Evolutionary conservation across 2,797 vertebrate genomes (phyloP).

Genomic region (Sternotherus odoratus): DNA sequence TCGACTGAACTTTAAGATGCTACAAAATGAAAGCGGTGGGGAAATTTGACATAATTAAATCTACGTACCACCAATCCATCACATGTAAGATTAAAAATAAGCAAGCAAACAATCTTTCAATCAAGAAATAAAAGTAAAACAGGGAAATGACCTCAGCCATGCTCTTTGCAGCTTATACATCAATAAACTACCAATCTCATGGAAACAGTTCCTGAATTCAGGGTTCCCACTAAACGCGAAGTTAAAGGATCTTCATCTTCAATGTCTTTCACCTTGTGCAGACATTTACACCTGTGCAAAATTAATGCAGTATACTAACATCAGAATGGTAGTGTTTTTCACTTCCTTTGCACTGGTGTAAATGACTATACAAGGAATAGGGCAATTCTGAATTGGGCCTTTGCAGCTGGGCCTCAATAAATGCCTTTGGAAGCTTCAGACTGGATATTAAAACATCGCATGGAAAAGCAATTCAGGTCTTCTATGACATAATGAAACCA

Average conservation of each 20-base stretch:
- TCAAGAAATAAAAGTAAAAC: conserved; percentile 61
- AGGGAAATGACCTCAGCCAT: conserved; percentile 55
- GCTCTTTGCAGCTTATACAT: conserved; percentile 20
- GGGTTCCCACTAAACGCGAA: neutral
- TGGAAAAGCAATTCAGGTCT: neutral
- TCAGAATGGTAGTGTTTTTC: neutral
- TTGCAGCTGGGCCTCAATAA: neutral
- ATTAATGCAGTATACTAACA: neutral
- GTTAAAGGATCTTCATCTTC: neutral
- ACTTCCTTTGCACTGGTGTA: neutral
- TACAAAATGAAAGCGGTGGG: conserved; percentile 76
- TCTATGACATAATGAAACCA: neutral
- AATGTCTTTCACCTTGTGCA: neutral
- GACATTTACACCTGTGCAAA: neutral
- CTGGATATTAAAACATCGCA: neutral
- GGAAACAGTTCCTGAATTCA: neutral
- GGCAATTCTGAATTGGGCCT: neutral
- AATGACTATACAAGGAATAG: rapidly evolving
- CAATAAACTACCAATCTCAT: neutral
- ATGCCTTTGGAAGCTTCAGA: neutral
- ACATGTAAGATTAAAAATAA: conserved; percentile 77
- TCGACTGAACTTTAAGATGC: conserved; percentile 66
- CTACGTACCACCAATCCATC: conserved; percentile 77
- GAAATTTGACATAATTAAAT: conserved; percentile 79
- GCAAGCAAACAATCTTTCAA: conserved; percentile 75